These are phyloP conservation scores for Leistus spinibarbis DNA, from an alignment of 2,888 invertebrate species.

Conservation along the genomic window DNA sequence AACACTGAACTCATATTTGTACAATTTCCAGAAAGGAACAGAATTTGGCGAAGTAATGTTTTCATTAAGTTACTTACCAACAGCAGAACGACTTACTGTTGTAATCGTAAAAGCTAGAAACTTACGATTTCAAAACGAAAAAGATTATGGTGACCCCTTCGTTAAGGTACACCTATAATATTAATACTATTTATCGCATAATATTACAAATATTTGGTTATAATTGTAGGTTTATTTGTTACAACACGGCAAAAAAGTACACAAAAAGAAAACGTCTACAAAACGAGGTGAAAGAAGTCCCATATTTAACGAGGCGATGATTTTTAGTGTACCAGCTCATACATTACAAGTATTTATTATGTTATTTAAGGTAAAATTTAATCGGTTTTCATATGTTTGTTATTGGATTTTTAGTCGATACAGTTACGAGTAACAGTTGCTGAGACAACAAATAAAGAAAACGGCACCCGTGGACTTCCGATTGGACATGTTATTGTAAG, in stretches of 20 bases:
- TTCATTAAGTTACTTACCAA: conserved; percentile 80
- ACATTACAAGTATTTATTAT: conserved; percentile 64
- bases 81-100: conserved; percentile 78
- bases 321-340: conserved; percentile 79
- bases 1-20: too few species aligned
- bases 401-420: conserved; percentile 63
- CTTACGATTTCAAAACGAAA: conserved; percentile 64
- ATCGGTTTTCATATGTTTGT: neutral
- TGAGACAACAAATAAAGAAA: conserved; percentile 54
- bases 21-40: conserved; percentile 61
- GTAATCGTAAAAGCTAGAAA: conserved; percentile 79
- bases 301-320: conserved; percentile 85
- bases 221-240: conserved; percentile 71
- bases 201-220: neutral
- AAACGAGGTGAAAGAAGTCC: conserved; percentile 77
- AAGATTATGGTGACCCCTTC: conserved; percentile 71
- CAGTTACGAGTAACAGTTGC: conserved; percentile 75
- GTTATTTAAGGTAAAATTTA: neutral
- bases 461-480: conserved; percentile 64
- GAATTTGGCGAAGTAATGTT: conserved; percentile 82
- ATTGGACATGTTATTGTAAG: conserved; percentile 83
- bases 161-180: conserved; percentile 66
- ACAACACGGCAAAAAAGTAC: conserved; percentile 79
- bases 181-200: neutral
- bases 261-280: conserved; percentile 79